Evolutionary conservation across 1,140 invertebrate genomes (phyloP), one percentile per base, ranked within the genome.

Genomic region (Andrena cerasifolii): DNA sequence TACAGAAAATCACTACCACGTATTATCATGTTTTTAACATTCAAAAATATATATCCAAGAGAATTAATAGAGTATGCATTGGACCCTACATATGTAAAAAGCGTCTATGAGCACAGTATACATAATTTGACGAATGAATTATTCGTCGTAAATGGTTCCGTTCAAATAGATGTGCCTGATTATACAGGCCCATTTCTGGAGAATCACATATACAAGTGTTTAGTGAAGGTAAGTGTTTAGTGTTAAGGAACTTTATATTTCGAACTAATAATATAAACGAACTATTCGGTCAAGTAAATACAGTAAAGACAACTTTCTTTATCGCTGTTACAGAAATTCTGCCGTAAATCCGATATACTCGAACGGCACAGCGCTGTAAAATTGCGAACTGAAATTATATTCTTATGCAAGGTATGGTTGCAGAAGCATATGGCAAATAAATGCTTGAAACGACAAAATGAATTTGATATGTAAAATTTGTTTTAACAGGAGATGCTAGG

Each of bases 91-190:
- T 94, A 91, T 78, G 62, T 94, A n/a, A 75, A 86, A 2, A 85
- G 88, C 2, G 78, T 87, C 14, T 93, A 93, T 81, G 90, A 91
- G 66, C 90, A 92, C 68, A 89, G 92, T 75, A 79, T 79, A 49
- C 56, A 49, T 8, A 3, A 72, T 31, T 21, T 86, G 85, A 80
- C 93, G 92, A 56, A 84, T 12, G 93, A 94, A 84, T 89, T 94
- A 54, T 91, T 94, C 16, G 88, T 91, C n/a, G 81, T 96, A 28
- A 93, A 95, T 59, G 87, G 88, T 6, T 92, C 92, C 49, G 84
- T 93, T 0, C 91, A 93, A 74, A 90, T 95, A 86, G 95, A 95
- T 85, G 90, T 94, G 45, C 92, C 93, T 4, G 87, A 94, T 49
- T 95, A 95, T 82, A 85, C 84, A 31, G 95, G 94, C 4, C 91